Evolutionary conservation across 1,140 invertebrate species (phyloP).

Genomic region (Asobara japonica): DNA sequence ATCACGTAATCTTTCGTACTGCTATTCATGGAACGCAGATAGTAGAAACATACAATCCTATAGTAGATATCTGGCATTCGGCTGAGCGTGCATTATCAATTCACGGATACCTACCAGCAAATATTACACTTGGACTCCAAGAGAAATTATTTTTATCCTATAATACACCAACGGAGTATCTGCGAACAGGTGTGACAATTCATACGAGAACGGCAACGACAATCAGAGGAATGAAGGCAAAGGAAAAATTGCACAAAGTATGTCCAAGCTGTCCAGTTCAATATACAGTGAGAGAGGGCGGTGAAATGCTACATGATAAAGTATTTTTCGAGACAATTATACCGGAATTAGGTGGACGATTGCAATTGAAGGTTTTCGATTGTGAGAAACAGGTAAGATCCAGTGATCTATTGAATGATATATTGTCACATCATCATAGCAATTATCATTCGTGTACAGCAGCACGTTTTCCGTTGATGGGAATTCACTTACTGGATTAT

Average conservation of each 20-base stretch:
- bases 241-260: slow-evolving; percentile 48
- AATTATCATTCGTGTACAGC: slow-evolving; percentile 65
- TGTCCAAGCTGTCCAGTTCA: slow-evolving; percentile 51
- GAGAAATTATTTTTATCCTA: slow-evolving; percentile 59
- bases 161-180: slow-evolving; percentile 54
- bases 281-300: slow-evolving; percentile 51
- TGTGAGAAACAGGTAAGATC: slow-evolving; percentile 58
- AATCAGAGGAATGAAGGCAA: slow-evolving; percentile 49
- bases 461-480: slow-evolving; percentile 59
- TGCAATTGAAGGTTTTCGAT: slow-evolving; percentile 63
- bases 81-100: slow-evolving; percentile 70
- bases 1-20: slow-evolving; percentile 70
- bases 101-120: slow-evolving; percentile 70
- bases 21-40: slow-evolving; percentile 69
- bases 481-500: slow-evolving; percentile 65
- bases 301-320: slow-evolving; percentile 41
- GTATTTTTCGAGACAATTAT: slow-evolving; percentile 52
- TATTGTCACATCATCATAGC: slow-evolving; percentile 63
- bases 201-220: slow-evolving; percentile 58
- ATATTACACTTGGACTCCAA: slow-evolving; percentile 59
- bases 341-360: slow-evolving; percentile 63
- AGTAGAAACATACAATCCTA: slow-evolving; percentile 70
- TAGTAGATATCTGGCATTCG: slow-evolving; percentile 69
- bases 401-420: slow-evolving; percentile 58
- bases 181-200: slow-evolving; percentile 55